Base-by-base conservation (phyloP, 2,797 vertebrate genomes). In the Danio jaintianensis region DNA sequence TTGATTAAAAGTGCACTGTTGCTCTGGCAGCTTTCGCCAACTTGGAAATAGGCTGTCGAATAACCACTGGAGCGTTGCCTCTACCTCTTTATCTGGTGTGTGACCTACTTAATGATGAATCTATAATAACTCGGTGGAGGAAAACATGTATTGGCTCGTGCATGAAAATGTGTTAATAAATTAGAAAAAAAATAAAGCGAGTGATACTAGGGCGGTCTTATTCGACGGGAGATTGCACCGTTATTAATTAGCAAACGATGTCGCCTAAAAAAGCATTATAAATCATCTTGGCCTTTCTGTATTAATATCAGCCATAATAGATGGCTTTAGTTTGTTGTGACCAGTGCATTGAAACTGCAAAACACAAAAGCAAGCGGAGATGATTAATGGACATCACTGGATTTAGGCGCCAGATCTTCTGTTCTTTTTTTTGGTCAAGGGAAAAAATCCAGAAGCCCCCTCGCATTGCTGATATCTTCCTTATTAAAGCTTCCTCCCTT, bases 91-190 rank as follows among this genome's bases (percentile, higher is more conserved):
- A 78, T 85, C 68, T 71, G 73, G 48, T 53, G 50, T 66, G 58
- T 83, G 78, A 78, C 77, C 83, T 83, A 86, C 77, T 86, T 86
- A 82, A 70, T 82, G 72, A 79, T 72, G 73, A 61, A 82, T 82
- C 67, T 70, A 78, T 82, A 76, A 80, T 75, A 75, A 75, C 73
- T n/a, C 4, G 10, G 75, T 55, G 42, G 18, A 81, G 70, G 52
- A 80, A 80, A 77, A 80, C 64, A 76, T 53, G 74, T 40, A 80
- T 75, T 50, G 64, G 64, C 64, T 74, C n/a, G 43, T 42, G 55
- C 58, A 48, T 69, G 53, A 61, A 64, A 61, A 70, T 42, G 71
- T 72, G 48, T 72, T 79, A 61, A 62, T 79, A 62, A 79, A 61
- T 67, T 16, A 22, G 45, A 50, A 52, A 61, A 36, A 56, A 40